Percentiles rank a stretch among this genome's conserved stretches.
Conservation (phyloP, 2,113 vertebrate species). For the Percopsis transmontana region DNA sequence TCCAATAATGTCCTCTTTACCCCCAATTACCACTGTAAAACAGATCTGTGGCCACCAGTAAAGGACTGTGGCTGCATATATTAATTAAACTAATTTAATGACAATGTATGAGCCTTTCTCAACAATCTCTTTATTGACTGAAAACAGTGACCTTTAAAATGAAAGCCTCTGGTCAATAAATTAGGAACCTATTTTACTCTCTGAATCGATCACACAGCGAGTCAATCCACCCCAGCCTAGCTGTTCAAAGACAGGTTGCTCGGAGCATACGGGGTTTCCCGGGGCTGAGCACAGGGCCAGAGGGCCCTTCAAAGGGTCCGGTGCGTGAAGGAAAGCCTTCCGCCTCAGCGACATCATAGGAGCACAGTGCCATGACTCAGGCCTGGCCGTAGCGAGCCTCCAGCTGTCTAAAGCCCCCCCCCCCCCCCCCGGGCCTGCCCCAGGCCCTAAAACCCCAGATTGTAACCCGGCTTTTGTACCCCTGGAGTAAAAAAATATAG, state of each 20-base stretch:
- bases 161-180: not conserved
- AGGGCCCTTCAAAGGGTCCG: constrained; percentile 71
- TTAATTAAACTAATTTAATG: not conserved
- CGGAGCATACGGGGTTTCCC: constrained; percentile 53
- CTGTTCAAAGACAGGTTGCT: constrained; percentile 43
- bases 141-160: not conserved
- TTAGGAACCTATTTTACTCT: constrained; percentile 9
- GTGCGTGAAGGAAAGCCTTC: constrained; percentile 75
- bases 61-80: not conserved
- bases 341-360: constrained; percentile 80
- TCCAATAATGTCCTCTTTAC: no score
- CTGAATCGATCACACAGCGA: constrained; percentile 37
- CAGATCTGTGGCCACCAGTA: no score
- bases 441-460: constrained; percentile 75
- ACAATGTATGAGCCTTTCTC: not conserved
- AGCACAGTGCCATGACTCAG: constrained; percentile 65
- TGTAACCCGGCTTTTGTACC: constrained; percentile 74
- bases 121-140: not conserved
- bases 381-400: constrained; percentile 68
- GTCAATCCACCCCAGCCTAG: constrained; percentile 44
- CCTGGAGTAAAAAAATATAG: constrained; percentile 36
- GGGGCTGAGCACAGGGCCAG: constrained; percentile 50
- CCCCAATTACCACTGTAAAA: no score
- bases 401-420: constrained; percentile 74
- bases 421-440: constrained; percentile 66